Evolutionary conservation across 2,797 vertebrate genomes (phyloP), one percentile per base, ranked within the genome.

Genomic region (Mus caroli): DNA sequence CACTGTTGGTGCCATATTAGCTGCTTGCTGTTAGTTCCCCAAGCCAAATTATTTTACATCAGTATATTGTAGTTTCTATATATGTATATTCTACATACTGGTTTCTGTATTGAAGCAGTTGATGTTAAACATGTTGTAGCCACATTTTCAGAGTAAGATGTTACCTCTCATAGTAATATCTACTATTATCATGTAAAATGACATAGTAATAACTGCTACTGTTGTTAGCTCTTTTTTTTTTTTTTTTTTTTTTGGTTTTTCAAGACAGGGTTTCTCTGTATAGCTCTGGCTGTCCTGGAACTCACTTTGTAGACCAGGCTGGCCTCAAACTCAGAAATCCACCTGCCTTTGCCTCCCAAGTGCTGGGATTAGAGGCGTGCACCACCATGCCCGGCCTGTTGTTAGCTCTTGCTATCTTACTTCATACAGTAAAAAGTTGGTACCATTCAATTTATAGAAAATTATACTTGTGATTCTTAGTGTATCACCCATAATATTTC

Each of bases 71-170:
- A 76, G 40, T 46, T 54, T 54, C 54, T 54, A 54, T 54, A 4
- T 54, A 54, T 54, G 54, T 17, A 54, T 54, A 54, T 14, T 54
- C 5, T 14, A 26, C 43, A 24, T 37, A 43, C 20, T 71, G 22
- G 22, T 79, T 83, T 78, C 5, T 76, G 6, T 71, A 56, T 87
- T 75, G 76, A 40, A 34, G 92, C 11, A 91, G n/a, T 50, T 91
- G 75, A 91, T 56, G 67, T 9, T 86, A 78, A 86, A 73, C 37
- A 64, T 34, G 1, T 19, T 92, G 80, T 60, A 88, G 50, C 62
- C 56, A 31, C 50, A 94, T 86, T 96, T 95, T 92, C 58, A 89
- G 17, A 94, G 46, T 76, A 87, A 78, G 50, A 67, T 92, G 83
- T 78, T 92, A 0, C 78, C 52, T 56, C 69, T 92, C 60, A 73